phyloP scores from a whole-genome alignment of 2,113 vertebrate genomes.

The Caranx ignobilis region DNA sequence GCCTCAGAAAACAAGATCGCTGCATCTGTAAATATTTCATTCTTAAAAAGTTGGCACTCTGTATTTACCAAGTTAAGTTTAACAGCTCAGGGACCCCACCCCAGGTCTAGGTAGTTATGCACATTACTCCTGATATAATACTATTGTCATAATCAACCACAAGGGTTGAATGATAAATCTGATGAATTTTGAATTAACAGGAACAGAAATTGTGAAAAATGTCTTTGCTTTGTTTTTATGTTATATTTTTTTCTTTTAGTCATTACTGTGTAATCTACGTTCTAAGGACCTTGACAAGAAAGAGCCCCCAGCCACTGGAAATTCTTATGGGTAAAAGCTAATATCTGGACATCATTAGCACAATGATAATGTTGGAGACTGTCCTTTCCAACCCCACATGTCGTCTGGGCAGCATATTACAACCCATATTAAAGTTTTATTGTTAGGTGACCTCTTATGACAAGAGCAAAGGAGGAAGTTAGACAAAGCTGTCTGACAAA shows the following conservation, averaged over 20 bases:
- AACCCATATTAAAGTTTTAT: too few species aligned
- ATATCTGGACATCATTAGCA: too few species aligned
- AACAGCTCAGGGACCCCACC: neutral
- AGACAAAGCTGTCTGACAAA: too few species aligned
- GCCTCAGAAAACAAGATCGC: constrained; percentile 33
- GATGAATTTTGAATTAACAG: neutral
- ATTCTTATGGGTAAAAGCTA: too few species aligned
- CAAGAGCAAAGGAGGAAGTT: too few species aligned
- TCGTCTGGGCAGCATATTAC: too few species aligned
- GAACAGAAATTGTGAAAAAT: neutral
- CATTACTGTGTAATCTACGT: neutral
- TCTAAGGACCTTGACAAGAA: too few species aligned
- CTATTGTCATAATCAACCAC: neutral
- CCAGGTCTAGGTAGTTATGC: neutral
- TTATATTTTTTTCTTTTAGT: neutral
- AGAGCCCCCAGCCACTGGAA: too few species aligned
- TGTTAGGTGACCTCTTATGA: too few species aligned
- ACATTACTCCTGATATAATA: neutral
- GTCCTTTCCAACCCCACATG: too few species aligned
- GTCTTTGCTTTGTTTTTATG: neutral
- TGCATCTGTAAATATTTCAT: constrained; percentile 54
- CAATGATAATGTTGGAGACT: too few species aligned
- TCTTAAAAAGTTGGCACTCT: neutral
- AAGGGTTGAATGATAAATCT: neutral
- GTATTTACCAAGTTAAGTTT: neutral